Base-by-base conservation (phyloP, 2,888 invertebrate species). In the Hydriomena furcata region DNA sequence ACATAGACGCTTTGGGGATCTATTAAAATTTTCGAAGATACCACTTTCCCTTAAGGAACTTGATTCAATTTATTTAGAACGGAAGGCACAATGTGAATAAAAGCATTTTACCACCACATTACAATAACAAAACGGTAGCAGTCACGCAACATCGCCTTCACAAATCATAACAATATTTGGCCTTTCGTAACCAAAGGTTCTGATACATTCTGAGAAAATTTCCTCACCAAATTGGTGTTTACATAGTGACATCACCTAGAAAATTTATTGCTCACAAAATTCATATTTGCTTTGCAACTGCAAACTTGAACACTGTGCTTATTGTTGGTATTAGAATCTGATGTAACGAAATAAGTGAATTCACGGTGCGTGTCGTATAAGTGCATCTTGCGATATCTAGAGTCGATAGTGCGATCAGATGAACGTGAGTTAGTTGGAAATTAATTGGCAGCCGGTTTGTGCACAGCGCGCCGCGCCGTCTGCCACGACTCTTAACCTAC, bases 401-500 rank as follows among this genome's bases (percentile, higher is more conserved):
- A 48, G 32, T 25, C 36, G 31, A 43, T 42, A 42, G 42, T 38
- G 42, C 23, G 31, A 38, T 57, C 43, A 43, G 23, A 45, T 52
- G 41, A 47, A 56, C 46, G 32, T 41, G 43, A 49, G 49, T 27
- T 43, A 41, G 40, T 49, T 30, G 56, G 56, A 57, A 62, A 72
- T 62, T 73, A 76, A 74, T 79, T 72, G 69, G 68, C 73, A 68
- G 68, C 72, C 74, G 74, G 76, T 74, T 73, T 61, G 66, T 62
- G 72, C 62, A 68, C 73, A n/a, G n/a, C 82, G 66, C 79, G 82
- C 82, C 82, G 80, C 73, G 84, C 87, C 73, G 87, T 85, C 86
- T 83, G 75, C 73, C 69, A 62, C 65, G 61, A 58, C 65, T 56
- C 59, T 71, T n/a, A 79, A 78, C 81, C 60, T 71, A 79, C 79